Conservation (phyloP, 2,797 vertebrate genomes). For the Botia almorhae region DNA sequence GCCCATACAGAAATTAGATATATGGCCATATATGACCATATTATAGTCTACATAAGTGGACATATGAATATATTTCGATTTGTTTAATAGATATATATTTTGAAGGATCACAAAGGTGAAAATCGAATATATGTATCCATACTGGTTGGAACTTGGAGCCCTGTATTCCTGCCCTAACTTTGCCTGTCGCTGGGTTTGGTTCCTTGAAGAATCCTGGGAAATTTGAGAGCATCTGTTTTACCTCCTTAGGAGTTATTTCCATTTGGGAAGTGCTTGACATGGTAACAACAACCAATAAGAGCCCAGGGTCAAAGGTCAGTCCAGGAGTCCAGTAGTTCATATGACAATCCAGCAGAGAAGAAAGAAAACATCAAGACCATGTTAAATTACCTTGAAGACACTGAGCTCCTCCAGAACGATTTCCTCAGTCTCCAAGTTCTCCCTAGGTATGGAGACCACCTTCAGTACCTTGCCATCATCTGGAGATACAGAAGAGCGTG, state of each 20-base stretch:
- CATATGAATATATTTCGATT: not conserved
- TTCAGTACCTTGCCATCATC: constrained; percentile 89
- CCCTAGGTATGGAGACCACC: constrained; percentile 82
- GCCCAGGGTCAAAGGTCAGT: constrained; percentile 33
- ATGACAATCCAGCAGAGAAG: constrained; percentile 32
- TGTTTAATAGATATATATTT: too few species aligned
- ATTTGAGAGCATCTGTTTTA: constrained; percentile 64
- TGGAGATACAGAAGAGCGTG: constrained; percentile 60
- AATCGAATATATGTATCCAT: not conserved
- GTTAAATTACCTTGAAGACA: constrained; percentile 86
- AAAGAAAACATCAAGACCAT: constrained; percentile 10
- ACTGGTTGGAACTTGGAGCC: too few species aligned
- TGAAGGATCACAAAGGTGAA: too few species aligned
- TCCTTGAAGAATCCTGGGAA: constrained; percentile 63
- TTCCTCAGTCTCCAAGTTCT: constrained; percentile 82
- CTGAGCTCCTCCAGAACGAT: constrained; percentile 90
- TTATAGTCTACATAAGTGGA: not conserved
- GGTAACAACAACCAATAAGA: constrained; percentile 43
- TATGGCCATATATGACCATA: not conserved
- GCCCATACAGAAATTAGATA: not conserved
- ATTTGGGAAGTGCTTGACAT: constrained; percentile 53
- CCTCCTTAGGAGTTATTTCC: constrained; percentile 56
- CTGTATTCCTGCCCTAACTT: constrained; percentile 5
- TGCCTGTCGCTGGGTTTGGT: constrained; percentile 25
- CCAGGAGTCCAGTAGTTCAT: constrained; percentile 44